Evolutionary conservation across 2,113 vertebrate species (phyloP), one percentile per base, ranked within the genome.

Genomic region (Epinephelus fuscoguttatus): DNA sequence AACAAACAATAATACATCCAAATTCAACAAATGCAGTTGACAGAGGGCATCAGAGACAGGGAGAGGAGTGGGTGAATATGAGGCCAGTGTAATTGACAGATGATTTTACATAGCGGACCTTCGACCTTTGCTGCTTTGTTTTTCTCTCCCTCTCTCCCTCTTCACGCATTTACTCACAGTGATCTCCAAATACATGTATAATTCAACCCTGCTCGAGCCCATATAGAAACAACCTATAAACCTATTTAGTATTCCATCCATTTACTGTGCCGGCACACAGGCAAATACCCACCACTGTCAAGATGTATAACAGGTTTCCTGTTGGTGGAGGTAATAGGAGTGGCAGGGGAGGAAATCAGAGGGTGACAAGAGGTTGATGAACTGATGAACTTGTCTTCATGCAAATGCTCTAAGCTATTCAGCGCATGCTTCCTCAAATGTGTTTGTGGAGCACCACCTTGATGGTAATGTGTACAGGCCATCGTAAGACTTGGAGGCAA

Each of bases 11-110:
- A 83, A 89, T 81, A 61, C 82, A 81, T 89, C 77, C 77, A 81
- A 84, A 88, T 89, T 83, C 84, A 91, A 92, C 83, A 90, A 89
- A 87, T 87, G 78, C 72, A 69, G 77, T 78, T 86, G 86, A 73
- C 73, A 59, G 79, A 84, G 64, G 70, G 85, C 63, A 78, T 33
- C 88, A 37, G 86, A 90, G 75, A 68, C 42, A 49, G 59, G 15
- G 49, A 75, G 64, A 63, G 12, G 45, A 82, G 73, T 49, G 40
- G 70, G 60, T 50, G 78, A 85, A 83, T 52, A 53, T 52, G 75
- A 80, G 67, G 61, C 74, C 25, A 14, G 27, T 27, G 45, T 88
- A 82, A 91, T 74, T 86, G 86, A 91, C 79, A 86, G 85, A 81
- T 77, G 70, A 68, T 84, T 89, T 73, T 81, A 82, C 70, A 73